phyloP scores from a whole-genome alignment of 2,113 vertebrate genomes.

The Epinephelus moara region DNA sequence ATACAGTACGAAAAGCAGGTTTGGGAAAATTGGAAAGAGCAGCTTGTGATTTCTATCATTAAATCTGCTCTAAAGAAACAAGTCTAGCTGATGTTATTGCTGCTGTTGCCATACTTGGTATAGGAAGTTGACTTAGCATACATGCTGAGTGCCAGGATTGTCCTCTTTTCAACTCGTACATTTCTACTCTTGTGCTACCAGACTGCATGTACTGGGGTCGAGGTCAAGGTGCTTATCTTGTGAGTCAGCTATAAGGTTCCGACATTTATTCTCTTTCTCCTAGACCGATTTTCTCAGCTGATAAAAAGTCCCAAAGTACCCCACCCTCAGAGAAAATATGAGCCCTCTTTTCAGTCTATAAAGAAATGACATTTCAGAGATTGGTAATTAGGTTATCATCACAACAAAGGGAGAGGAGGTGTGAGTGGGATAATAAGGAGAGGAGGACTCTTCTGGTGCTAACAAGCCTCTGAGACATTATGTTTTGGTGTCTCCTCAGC shows the following conservation, averaged over 20 bases:
- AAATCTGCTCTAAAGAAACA: background rate
- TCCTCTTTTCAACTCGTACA: background rate
- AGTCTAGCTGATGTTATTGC: background rate
- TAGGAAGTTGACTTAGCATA: background rate
- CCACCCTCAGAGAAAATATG: background rate
- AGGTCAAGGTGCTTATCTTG: background rate
- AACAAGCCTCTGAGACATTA: slow-evolving; percentile 26
- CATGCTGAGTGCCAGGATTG: background rate
- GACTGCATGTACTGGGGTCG: too few relatives aligned
- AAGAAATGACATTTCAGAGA: background rate
- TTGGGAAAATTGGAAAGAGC: background rate
- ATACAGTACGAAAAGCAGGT: background rate
- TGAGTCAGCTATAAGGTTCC: background rate
- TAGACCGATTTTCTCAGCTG: background rate
- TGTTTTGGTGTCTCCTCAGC: slow-evolving; percentile 2
- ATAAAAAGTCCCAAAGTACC: background rate
- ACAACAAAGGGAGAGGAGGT: slow-evolving; percentile 7
- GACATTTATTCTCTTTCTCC: background rate
- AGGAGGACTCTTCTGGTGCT: slow-evolving; percentile 31
- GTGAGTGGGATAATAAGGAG: slow-evolving; percentile 32
- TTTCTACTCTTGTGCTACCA: background rate
- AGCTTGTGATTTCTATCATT: background rate
- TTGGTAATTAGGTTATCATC: slow-evolving; percentile 19
- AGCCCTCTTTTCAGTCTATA: background rate
- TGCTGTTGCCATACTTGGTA: background rate